Evolutionary conservation across 1,140 invertebrate species (phyloP), one percentile per base, ranked within the genome.

Genomic region (Metopolophium dirhodum): DNA sequence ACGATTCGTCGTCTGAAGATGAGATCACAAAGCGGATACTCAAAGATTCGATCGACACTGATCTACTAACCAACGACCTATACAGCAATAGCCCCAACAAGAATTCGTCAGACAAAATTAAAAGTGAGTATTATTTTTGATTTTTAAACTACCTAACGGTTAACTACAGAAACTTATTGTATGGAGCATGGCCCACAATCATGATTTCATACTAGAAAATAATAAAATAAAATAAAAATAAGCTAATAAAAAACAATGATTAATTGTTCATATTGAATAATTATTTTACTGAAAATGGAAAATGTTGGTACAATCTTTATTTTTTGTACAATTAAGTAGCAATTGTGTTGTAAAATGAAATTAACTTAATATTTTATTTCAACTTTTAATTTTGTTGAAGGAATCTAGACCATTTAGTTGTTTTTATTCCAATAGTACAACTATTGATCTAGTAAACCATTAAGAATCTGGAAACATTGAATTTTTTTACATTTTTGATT

Each of bases 1-100:
- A 93, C 22, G 35, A 54, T 93, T 93, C 91, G 3, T 93, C 91
- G 22, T 93, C 91, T 6, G 91, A 93, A 45, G 91, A 93, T 26
- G 91, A 93, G 51, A 85, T 86, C 26, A 93, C 68, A 7, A 93
- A 85, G 20, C 45, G 37, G 22, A 86, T 93, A 51, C 91, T 93
- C 20, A 49, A 85, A 54, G 91, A 93, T 26, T 93, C 91, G 1
- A 93, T 93, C 7, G 91, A 93, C 35, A 85, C 45, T 20, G 91
- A 86, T 20, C 18, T 93, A 26, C 35, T 93, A 3, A 93, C 91
- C 14, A 85, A 93, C 41, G 91, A 93, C 18, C 47, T 93, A 37
- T 93, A 85, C 49, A 92, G 22, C 23, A 23, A n/a, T 30, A 82
- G 7, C 35, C 41, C n/a, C 82, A 41, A 6, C 6, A 23, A 91